A percentile compares a stretch with the other conserved stretches of the same genome.
Conservation (phyloP, 2,888 invertebrate species). For the Sturmia bella region DNA sequence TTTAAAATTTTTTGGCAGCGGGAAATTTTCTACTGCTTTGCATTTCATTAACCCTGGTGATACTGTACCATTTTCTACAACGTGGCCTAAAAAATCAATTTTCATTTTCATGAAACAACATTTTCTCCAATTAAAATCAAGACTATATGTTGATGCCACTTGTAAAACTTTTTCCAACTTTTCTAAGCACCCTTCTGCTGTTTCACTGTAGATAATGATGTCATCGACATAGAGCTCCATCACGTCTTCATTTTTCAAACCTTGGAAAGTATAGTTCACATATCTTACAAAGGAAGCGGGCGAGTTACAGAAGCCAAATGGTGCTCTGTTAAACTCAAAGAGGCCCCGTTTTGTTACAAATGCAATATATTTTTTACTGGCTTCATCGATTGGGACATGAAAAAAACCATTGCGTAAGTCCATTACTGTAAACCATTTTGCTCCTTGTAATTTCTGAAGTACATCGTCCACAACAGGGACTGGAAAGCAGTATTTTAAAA, state of each 20-base stretch:
- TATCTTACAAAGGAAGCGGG: slow-evolving; percentile 57
- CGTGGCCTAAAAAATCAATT: slow-evolving; percentile 51
- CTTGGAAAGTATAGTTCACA: slow-evolving; percentile 56
- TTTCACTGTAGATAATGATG: slow-evolving; percentile 54
- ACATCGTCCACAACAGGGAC: slow-evolving; percentile 63
- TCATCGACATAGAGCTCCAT: slow-evolving; percentile 26
- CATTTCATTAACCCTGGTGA: slow-evolving; percentile 39
- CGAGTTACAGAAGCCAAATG: slow-evolving; percentile 58
- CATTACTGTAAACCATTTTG: slow-evolving; percentile 38
- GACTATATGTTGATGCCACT: background rate
- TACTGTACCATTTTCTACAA: slow-evolving; percentile 24
- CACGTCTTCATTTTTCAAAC: slow-evolving; percentile 36
- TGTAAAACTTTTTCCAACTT: slow-evolving; percentile 53
- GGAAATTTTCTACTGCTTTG: slow-evolving; percentile 36
- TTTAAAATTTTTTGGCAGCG: slow-evolving; percentile 23
- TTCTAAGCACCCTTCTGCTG: slow-evolving; percentile 52
- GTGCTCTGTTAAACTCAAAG: slow-evolving; percentile 47
- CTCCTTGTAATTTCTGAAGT: slow-evolving; percentile 38
- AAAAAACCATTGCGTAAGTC: slow-evolving; percentile 58
- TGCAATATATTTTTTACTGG: slow-evolving; percentile 40
- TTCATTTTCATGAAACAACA: slow-evolving; percentile 36
- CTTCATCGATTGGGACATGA: slow-evolving; percentile 50
- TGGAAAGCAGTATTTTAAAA: slow-evolving; percentile 53
- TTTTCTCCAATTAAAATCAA: slow-evolving; percentile 24
- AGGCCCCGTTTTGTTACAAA: slow-evolving; percentile 48